Evolutionary conservation across 2,888 invertebrate genomes (phyloP), one percentile per base, ranked within the genome.

Genomic region (Pecten maximus): DNA sequence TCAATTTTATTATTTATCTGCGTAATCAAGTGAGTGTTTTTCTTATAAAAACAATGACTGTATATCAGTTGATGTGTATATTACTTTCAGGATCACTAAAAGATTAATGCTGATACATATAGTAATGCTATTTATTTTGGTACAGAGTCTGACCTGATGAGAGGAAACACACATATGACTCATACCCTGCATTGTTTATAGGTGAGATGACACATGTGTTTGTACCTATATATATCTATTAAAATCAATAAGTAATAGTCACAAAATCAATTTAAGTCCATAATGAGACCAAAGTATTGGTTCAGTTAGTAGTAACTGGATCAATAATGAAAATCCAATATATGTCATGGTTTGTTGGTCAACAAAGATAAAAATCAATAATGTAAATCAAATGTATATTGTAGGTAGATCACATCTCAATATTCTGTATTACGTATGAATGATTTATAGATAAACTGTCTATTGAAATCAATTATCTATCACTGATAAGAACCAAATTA

Each of bases 81-180:
- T 54, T 19, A 54, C 23, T 19, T 3, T 54, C 0, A 19, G 19
- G 54, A 54, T 54, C 1, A 23, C 23, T 54, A 54, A 54, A 19
- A 48, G 48, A 48, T 48, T 48, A 48, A 48, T 12, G n/a, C n/a
- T n/a, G n/a, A n/a, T n/a, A n/a, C n/a, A n/a, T n/a, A n/a, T n/a
- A 19, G 54, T n/a, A 23, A 6, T 54, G 54, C n/a, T n/a, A 54
- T 54, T 54, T 54, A 54, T 54, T 54, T 12, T 74, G 74, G 35
- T 74, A 74, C 74, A 12, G 74, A 74, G 74, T 28, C 74, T 74
- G 74, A 74, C 74, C 74, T 35, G 74, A 28, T 35, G 74, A 44
- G 44, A 16, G 28, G 6, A 35, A 28, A 74, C 28, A 28, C 35
- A 74, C 74, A 74, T 12, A 28, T 74, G 74, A 74, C 74, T 74